Evolutionary conservation across 2,113 vertebrate genomes (phyloP).

Genomic region (Pseudolaguvia tuberculata): DNA sequence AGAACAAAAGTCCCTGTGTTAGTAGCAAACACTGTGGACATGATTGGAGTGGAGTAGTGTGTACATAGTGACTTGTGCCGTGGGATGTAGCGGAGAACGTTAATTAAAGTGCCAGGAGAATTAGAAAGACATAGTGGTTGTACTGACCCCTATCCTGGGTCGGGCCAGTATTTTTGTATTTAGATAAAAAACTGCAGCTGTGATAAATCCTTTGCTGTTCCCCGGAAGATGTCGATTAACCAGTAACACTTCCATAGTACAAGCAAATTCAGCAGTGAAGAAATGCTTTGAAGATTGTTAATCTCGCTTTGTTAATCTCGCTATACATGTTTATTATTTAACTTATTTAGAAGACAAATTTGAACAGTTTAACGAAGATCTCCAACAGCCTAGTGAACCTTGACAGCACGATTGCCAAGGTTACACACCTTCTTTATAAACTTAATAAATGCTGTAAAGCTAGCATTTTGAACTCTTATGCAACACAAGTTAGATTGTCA

Average conservation of each 20-base stretch:
- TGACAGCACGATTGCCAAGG: conserved; percentile 31
- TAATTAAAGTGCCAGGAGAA: conserved; percentile 19
- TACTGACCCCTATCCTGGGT: conserved; percentile 17
- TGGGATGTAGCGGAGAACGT: not conserved
- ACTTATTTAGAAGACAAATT: not conserved
- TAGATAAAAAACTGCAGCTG: conserved; percentile 34
- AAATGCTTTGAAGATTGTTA: conserved; percentile 27
- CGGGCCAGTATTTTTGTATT: conserved; percentile 16
- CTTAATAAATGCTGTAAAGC: conserved; percentile 63
- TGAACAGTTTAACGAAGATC: not conserved
- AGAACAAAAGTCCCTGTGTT: conserved; percentile 44
- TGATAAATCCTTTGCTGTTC: conserved; percentile 42
- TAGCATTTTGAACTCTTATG: conserved; percentile 57
- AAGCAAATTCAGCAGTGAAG: conserved; percentile 14
- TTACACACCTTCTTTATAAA: conserved; percentile 66
- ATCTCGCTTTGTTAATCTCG: conserved; percentile 18
- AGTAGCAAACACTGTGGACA: conserved; percentile 37
- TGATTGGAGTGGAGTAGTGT: conserved; percentile 29
- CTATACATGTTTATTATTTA: not conserved
- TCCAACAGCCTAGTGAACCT: conserved; percentile 40
- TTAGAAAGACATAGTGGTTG: conserved; percentile 34
- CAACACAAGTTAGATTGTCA: conserved; percentile 43
- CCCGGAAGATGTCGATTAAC: conserved; percentile 34
- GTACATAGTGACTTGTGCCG: conserved; percentile 15
- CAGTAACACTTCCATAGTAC: conserved; percentile 11